Percentiles rank a stretch among this genome's conserved stretches.
Evolutionary conservation across 2,888 invertebrate genomes (phyloP).

Genomic region (Lucinisca nassula): DNA sequence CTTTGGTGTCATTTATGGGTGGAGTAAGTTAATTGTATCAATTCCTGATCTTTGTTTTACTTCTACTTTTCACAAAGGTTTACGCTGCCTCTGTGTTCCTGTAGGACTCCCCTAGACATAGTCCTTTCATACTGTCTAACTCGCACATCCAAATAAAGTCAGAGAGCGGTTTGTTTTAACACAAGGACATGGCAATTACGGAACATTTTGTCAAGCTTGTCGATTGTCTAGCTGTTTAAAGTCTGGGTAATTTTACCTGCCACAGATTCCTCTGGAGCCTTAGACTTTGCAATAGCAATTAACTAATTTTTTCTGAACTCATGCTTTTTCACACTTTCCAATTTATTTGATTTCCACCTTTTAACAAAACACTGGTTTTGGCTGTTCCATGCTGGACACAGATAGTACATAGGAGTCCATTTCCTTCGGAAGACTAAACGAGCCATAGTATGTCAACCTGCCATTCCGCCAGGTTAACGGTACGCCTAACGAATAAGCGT

Average conservation of each 20-base stretch:
- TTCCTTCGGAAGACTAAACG: no score
- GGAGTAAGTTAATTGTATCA: no score
- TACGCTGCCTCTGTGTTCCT: slow-evolving; percentile 32
- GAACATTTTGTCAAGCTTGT: slow-evolving; percentile 19
- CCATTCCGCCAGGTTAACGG: no score
- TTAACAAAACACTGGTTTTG: background rate
- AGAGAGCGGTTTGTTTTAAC: slow-evolving; percentile 43
- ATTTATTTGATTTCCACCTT: slow-evolving; percentile 6
- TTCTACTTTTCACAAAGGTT: no score
- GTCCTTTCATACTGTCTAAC: slow-evolving; percentile 38
- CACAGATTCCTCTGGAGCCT: background rate
- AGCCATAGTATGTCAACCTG: no score
- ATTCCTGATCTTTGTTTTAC: no score
- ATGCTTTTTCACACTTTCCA: slow-evolving; percentile 26
- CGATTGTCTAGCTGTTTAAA: background rate
- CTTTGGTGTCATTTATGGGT: no score
- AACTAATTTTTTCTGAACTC: slow-evolving; percentile 8
- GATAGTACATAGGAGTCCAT: slow-evolving; percentile 1
- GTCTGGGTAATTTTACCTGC: slow-evolving; percentile 39
- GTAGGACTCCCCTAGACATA: slow-evolving; percentile 50
- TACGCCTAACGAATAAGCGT: no score
- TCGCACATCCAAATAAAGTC: slow-evolving; percentile 55
- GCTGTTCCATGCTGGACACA: background rate
- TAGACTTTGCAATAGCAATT: background rate
- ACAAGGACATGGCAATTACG: slow-evolving; percentile 35